Evolutionary conservation across 2,113 vertebrate genomes (phyloP), one percentile per base, ranked within the genome.

Genomic region (Oryzias celebensis): DNA sequence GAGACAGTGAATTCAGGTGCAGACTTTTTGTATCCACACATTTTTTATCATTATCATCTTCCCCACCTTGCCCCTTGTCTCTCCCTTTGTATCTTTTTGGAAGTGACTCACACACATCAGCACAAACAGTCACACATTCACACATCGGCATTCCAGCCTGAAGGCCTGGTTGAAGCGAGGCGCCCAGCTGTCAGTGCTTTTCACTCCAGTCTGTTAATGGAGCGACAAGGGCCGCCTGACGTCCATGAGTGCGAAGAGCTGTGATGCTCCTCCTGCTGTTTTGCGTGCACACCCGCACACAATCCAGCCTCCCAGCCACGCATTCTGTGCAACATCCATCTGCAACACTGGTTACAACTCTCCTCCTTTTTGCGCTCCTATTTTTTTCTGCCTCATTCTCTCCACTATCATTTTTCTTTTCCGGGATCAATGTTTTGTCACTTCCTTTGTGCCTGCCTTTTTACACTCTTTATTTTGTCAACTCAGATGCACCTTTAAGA

Each of bases 131-230:
- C 24, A 60, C 66, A 42, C 65, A 18, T 42, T 56, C 75, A 71
- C 71, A 75, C 75, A 22, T 62, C 54, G 43, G 1, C 22, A 13
- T 18, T 53, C 42, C 58, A 47, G 75, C 77, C 77, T 46, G 51
- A 66, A 66, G 73, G 68, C 71, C 44, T 2, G 1, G 58, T 22
- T 4, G 10, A 17, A 75, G 53, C 10, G 57, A 61, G 58, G 71
- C 54, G 5, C 45, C 58, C 58, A 58, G 73, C 63, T 78, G 77
- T 80, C 65, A 47, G 4, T 12, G 58, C 71, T 43, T 81, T 58
- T 47, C 26, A 78, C 62, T 61, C 5, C 51, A 72, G 58, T 61
- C 63, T 31, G 58, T 62, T 78, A 75, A 78, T 58, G 71, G 64
- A 51, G 63, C 13, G 28, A 23, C 20, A 5, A 50, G 65, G 45